Conservation (phyloP, 2,797 vertebrate species). For the Parauchenoglanis punctatus region DNA sequence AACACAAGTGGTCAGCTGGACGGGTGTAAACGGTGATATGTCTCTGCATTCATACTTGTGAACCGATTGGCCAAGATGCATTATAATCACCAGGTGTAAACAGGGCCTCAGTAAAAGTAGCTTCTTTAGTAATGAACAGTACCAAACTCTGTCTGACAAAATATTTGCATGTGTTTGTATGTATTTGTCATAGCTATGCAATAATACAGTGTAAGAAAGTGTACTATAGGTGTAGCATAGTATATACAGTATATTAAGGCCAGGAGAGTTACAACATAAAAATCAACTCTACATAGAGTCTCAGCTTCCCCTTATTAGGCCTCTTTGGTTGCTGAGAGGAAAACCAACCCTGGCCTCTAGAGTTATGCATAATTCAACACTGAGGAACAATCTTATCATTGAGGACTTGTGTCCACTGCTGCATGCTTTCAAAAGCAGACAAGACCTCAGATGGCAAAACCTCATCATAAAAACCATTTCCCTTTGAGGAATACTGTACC, state of each 20-base stretch:
- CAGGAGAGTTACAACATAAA: slow-evolving; percentile 40
- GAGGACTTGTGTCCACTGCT: background rate
- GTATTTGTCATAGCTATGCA: background rate
- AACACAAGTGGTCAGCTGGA: no score
- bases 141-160: background rate
- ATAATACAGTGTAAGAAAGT: background rate
- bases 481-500: background rate
- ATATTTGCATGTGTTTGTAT: background rate
- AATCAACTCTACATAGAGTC: slow-evolving; percentile 23
- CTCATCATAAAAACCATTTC: background rate
- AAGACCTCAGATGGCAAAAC: background rate
- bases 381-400: slow-evolving; percentile 6
- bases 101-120: background rate
- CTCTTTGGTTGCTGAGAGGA: slow-evolving; percentile 61
- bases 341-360: slow-evolving; percentile 53
- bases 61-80: no score
- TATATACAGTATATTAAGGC: background rate
- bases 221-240: background rate
- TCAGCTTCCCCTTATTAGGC: slow-evolving; percentile 60
- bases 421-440: background rate
- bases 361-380: slow-evolving; percentile 52
- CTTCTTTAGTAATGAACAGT: background rate
- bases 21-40: no score
- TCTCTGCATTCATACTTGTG: no score
- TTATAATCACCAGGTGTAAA: no score